phyloP scores from a whole-genome alignment of 2,797 vertebrate genomes.

The Acropternis orthonyx region DNA sequence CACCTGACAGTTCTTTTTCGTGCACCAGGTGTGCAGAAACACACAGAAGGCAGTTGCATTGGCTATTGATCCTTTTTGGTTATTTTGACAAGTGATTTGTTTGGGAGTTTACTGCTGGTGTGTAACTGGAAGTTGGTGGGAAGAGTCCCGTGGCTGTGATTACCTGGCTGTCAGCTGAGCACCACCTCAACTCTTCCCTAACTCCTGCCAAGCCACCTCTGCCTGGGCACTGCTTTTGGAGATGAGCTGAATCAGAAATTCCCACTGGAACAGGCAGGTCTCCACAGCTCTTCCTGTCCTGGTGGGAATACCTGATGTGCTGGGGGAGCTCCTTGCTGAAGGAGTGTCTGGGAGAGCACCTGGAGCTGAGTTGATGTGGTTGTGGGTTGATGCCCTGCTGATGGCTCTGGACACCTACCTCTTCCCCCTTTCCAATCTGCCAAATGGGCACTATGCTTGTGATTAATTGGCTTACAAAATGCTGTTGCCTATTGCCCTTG shows the following conservation, averaged over 20 bases:
- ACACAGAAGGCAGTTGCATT: rapidly evolving
- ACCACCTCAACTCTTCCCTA: rapidly evolving
- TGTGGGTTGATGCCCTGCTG: rapidly evolving
- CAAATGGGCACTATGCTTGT: rapidly evolving
- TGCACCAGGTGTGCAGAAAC: neutral
- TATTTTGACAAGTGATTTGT: neutral
- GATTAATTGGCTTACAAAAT: neutral
- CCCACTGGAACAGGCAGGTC: rapidly evolving
- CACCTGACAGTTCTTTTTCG: neutral
- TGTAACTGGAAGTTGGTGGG: neutral
- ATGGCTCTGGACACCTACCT: rapidly evolving
- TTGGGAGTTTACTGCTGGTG: neutral
- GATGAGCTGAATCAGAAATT: neutral
- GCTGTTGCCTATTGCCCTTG: neutral
- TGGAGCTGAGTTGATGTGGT: neutral
- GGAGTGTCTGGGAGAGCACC: neutral
- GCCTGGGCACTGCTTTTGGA: neutral
- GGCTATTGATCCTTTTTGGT: neutral
- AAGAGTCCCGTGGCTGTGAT: neutral
- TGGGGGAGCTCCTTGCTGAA: neutral
- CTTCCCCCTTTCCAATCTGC: neutral
- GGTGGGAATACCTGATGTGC: neutral
- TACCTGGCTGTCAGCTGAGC: neutral
- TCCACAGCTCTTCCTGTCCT: rapidly evolving
- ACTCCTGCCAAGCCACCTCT: neutral